phyloP scores from a whole-genome alignment of 2,797 vertebrate species.

The Amblyopsis hoosieri region DNA sequence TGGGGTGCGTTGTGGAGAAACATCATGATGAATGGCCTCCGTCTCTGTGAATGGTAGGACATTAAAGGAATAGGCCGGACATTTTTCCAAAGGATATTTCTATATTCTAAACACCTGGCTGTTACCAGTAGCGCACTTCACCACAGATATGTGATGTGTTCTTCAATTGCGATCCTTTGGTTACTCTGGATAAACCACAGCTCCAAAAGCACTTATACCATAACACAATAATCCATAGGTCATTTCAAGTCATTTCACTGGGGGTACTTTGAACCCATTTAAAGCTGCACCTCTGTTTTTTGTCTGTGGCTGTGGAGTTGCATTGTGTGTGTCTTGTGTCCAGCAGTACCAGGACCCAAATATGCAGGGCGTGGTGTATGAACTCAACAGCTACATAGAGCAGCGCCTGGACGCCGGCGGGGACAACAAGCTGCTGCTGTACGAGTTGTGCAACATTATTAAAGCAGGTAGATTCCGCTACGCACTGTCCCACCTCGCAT shows the following conservation, averaged over 20 bases:
- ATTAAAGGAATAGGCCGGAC: constrained; percentile 24
- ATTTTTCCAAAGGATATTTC: constrained; percentile 23
- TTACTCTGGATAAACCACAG: no score
- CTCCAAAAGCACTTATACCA: no score
- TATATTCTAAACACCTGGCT: no score
- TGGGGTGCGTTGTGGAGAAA: constrained; percentile 23
- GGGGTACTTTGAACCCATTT: no score
- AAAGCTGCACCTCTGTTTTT: neutral
- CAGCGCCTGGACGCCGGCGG: constrained; percentile 91
- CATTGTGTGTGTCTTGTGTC: constrained; percentile 66
- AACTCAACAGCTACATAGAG: constrained; percentile 96
- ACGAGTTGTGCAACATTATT: constrained; percentile 95
- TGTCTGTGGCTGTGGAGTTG: constrained; percentile 32
- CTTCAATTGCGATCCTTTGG: no score
- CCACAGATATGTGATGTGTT: no score
- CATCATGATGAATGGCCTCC: constrained; percentile 42
- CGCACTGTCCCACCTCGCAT: neutral
- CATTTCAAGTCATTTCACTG: no score
- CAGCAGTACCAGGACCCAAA: constrained; percentile 95
- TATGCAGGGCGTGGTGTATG: constrained; percentile 96
- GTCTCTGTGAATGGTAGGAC: constrained; percentile 50
- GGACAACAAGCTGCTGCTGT: constrained; percentile 95
- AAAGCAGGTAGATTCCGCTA: constrained; percentile 84
- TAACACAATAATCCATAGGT: no score
- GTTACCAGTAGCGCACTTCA: no score